A percentile compares a stretch with the other conserved stretches of the same genome.
These are phyloP conservation scores for Zygaena filipendulae DNA, from an alignment of 2,888 invertebrate genomes.

Conservation along the genomic window DNA sequence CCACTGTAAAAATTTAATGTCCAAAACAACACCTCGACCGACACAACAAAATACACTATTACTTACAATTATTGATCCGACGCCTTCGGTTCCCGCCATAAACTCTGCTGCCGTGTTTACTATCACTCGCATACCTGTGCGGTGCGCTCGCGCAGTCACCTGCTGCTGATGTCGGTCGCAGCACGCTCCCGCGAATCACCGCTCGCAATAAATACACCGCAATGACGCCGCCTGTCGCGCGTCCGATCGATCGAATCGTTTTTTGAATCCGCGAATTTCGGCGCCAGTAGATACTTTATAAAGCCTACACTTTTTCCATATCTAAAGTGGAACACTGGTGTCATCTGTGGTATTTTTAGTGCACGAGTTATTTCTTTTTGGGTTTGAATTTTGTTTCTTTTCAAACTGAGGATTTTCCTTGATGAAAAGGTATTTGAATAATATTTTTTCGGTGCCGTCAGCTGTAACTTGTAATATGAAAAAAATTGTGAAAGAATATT, in stretches of 20 bases:
- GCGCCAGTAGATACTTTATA: neutral
- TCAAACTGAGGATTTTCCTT: neutral
- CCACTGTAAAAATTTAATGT: too few species aligned
- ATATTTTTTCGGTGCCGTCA: too few species aligned
- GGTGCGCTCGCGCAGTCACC: slow-evolving; percentile 39
- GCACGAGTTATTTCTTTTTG: neutral
- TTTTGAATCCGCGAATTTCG: neutral
- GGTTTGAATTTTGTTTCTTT: neutral
- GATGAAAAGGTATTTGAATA: too few species aligned
- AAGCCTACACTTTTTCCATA: neutral
- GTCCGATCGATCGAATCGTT: slow-evolving; percentile 27
- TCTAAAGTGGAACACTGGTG: neutral
- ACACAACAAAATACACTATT: too few species aligned
- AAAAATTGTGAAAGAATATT: too few species aligned
- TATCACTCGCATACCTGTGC: slow-evolving; percentile 2
- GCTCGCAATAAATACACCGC: slow-evolving; percentile 11
- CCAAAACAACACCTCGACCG: too few species aligned
- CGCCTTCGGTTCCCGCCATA: too few species aligned
- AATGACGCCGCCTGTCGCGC: slow-evolving; percentile 24
- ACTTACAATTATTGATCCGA: too few species aligned
- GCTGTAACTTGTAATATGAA: too few species aligned
- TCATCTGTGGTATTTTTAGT: neutral
- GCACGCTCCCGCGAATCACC: slow-evolving; percentile 25
- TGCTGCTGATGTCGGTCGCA: slow-evolving; percentile 37
- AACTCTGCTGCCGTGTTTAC: neutral